Evolutionary conservation across 2,888 invertebrate species (phyloP), one percentile per base, ranked within the genome.

Genomic region (Iphiclides podalirius): DNA sequence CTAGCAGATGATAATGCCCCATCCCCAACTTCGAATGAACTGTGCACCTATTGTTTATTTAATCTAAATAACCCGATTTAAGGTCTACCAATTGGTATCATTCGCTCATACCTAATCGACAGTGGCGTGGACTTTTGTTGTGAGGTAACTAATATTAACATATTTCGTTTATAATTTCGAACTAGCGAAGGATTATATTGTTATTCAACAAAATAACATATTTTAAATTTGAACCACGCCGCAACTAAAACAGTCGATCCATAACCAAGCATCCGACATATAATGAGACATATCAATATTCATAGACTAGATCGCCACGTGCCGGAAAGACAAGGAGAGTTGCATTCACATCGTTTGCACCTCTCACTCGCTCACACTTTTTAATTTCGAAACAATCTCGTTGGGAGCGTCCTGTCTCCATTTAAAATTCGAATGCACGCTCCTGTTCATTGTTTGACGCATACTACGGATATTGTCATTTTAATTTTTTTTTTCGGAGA

Each of bases 201-300:
- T n/a, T n/a, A n/a, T n/a, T n/a, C n/a, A n/a, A n/a, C n/a, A n/a
- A n/a, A n/a, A n/a, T n/a, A n/a, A 38, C 37, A 38, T 43, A n/a
- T 52, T 54, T 41, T 37, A 54, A 50, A 47, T 41, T 45, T 52
- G 28, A 34, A 38, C 9, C 43, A 52, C 48, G 52, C 50, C 15
- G 43, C 52, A 35, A 26, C 41, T 37, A 44, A 47, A 43, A 28
- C 46, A 52, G 51, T 39, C 50, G 35, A 55, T 55, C 48, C 47
- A 55, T 49, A 48, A 47, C 54, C 57, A 56, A 53, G 53, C 55
- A 51, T 59, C 53, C 58, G 49, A 59, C 53, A 59, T 52, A 61
- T 66, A 68, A 70, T 61, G 66, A 66, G 61, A 52, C 52, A 48
- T 66, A 70, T 69, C 66, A 70, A 71, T 71, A 71, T 70, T 71